These are phyloP conservation scores for Dysidea cf. avara DNA, from an alignment of 37 sponge, comb jelly and placozoan genomes.

Conservation along the genomic window DNA sequence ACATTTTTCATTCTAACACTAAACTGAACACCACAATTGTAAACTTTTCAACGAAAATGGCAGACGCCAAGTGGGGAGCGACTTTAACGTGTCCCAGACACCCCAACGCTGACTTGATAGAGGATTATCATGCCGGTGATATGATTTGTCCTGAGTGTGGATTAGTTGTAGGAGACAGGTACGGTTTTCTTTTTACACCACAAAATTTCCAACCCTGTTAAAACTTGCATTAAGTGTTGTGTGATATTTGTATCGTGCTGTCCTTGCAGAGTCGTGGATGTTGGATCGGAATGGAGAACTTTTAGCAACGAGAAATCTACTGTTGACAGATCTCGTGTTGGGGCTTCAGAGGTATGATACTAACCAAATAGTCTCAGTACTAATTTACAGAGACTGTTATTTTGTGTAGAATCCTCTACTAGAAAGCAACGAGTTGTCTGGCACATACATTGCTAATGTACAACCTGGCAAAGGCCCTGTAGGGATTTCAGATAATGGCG, in stretches of 20 bases:
- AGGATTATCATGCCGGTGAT: constrained; percentile 96
- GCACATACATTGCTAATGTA: constrained; percentile 72
- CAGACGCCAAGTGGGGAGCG: neutral
- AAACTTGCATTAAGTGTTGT: too few relatives aligned
- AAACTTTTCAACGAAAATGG: too few relatives aligned
- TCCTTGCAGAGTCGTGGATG: constrained; percentile 89
- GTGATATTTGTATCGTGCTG: too few relatives aligned
- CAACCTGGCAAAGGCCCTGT: constrained; percentile 39
- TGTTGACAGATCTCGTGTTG: constrained; percentile 89
- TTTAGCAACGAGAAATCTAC: constrained; percentile 88
- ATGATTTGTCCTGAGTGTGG: constrained; percentile 97
- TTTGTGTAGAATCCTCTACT: constrained; percentile 77
- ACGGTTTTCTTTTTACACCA: too few relatives aligned
- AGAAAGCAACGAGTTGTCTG: constrained; percentile 62
- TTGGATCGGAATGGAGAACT: constrained; percentile 98
- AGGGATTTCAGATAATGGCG: too few relatives aligned
- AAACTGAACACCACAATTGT: too few relatives aligned
- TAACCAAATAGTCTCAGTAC: too few relatives aligned
- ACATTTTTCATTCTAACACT: too few relatives aligned
- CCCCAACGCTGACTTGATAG: constrained; percentile 83
- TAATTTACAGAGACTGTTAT: too few relatives aligned
- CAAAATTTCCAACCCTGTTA: too few relatives aligned
- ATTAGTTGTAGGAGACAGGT: constrained; percentile 96
- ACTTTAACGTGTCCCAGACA: constrained; percentile 76
- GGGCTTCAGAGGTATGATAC: constrained; percentile 80